Evolutionary conservation across 2,113 vertebrate species (phyloP), one percentile per base, ranked within the genome.

Genomic region (Laticauda laticaudata): DNA sequence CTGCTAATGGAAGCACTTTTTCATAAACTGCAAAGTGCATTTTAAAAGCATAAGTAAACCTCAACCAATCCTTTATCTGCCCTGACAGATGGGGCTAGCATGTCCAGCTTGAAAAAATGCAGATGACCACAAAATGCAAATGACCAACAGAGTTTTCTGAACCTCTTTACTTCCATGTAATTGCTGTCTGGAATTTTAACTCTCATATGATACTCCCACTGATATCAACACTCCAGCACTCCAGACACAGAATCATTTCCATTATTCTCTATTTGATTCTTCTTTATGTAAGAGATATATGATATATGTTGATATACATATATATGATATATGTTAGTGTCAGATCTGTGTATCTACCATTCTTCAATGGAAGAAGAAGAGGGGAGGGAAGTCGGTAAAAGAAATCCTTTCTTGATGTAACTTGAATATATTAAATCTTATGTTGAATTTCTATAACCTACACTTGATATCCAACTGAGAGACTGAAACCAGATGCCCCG

Each of bases 41-140:
- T 90, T 93, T 24, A 87, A 14, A 94, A 29, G 85, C 26, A 48
- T 56, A 48, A 75, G 93, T 64, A 64, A 64, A 64, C 61, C 3
- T 61, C 24, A 61, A 29, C 14, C 11, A 11, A 64, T 64, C 11
- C 26, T 11, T 64, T 64, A 29, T 64, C 61, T 64, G 29, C 61
- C 61, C 61, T 64, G 61, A 64, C 61, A 29, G 10, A 12, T 64
- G 10, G 61, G 61, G 11, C 61, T 64, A 14, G 10, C 61, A 64
- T 34, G 12, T 69, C 64, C 18, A n/a, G 29, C 12, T 34, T 69
- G 64, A n/a, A 69, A 69, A 69, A 69, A 5, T 34, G 29, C 64
- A 69, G 12, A 34, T 64, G 59, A 61, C 24, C 59, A 61, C 59
- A 61, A 61, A 61, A 61, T 10, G 59, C 59, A 61, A 15, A 56